Conservation (phyloP, 1,140 invertebrate genomes). For the Lerema accius region DNA sequence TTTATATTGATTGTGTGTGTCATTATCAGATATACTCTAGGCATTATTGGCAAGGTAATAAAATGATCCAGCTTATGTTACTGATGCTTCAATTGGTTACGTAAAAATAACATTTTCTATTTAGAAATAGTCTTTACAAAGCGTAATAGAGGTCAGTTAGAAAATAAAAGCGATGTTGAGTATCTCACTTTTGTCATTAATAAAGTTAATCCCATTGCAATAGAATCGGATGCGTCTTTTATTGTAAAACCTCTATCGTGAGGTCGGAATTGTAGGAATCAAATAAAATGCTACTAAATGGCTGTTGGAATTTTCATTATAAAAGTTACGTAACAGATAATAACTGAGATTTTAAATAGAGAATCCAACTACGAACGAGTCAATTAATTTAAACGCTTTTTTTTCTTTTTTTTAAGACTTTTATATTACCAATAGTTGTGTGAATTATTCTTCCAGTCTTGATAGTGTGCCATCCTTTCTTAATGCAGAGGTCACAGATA, state of each 20-base stretch:
- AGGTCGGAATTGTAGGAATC: background rate
- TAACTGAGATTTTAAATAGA: background rate
- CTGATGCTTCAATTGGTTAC: too few species aligned
- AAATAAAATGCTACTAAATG: background rate
- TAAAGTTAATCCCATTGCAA: background rate
- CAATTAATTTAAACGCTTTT: too few species aligned
- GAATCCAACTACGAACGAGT: too few species aligned
- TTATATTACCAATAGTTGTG: constrained; percentile 87
- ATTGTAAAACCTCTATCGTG: background rate
- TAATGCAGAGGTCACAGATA: constrained; percentile 87
- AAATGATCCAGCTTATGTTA: too few species aligned
- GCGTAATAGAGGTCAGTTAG: background rate
- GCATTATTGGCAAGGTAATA: too few species aligned
- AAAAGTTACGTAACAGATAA: background rate
- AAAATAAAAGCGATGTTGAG: background rate
- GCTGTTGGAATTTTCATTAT: background rate
- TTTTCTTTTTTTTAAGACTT: too few species aligned
- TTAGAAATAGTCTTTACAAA: background rate
- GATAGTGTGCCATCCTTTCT: constrained; percentile 83
- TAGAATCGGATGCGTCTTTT: background rate
- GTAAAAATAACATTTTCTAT: background rate
- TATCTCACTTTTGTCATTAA: background rate
- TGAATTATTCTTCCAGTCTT: constrained; percentile 88
- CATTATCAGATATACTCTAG: too few species aligned
- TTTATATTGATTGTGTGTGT: too few species aligned